Evolutionary conservation across 92 coral and sea anemone species (phyloP).

Genomic region (Paragorgia papillata): DNA sequence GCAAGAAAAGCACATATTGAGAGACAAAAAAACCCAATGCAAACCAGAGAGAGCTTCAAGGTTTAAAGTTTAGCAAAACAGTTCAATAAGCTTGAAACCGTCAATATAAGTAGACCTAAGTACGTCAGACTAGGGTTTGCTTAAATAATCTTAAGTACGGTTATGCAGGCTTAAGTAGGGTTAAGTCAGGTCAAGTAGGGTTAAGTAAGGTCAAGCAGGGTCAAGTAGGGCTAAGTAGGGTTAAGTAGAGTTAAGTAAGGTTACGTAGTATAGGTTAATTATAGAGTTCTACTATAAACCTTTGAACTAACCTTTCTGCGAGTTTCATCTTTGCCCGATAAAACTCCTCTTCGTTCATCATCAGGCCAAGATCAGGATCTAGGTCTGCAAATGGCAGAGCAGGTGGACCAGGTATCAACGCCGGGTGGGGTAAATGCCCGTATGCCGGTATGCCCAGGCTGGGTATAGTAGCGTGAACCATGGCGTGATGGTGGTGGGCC

Average conservation of each 20-base stretch:
- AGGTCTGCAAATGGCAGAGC: conserved; percentile 27
- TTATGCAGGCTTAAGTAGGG: too few species aligned
- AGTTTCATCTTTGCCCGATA: conserved; percentile 63
- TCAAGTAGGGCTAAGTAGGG: too few species aligned
- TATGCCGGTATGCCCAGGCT: background rate
- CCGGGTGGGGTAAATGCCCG: conserved; percentile 1
- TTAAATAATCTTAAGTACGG: too few species aligned
- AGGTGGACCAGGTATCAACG: background rate
- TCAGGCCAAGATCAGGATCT: conserved; percentile 46
- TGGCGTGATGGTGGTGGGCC: conserved; percentile 9
- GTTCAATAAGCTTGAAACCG: too few species aligned
- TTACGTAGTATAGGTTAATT: background rate
- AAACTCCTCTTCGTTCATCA: conserved; percentile 88
- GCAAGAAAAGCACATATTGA: background rate
- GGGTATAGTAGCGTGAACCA: conserved; percentile 15
- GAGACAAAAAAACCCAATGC: background rate
- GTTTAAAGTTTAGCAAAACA: too few species aligned
- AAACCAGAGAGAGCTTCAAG: too few species aligned
- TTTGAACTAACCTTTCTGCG: conserved; percentile 38
- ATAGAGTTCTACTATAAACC: background rate
- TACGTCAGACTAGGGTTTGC: too few species aligned
- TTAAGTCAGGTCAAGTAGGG: too few species aligned
- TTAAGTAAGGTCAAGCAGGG: too few species aligned
- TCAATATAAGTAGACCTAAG: too few species aligned
- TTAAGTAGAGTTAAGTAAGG: background rate